A percentile compares a stretch with the other conserved stretches of the same genome.
These are phyloP conservation scores for Trichogramma pretiosum DNA, from an alignment of 1,140 invertebrate genomes.

Conservation along the genomic window DNA sequence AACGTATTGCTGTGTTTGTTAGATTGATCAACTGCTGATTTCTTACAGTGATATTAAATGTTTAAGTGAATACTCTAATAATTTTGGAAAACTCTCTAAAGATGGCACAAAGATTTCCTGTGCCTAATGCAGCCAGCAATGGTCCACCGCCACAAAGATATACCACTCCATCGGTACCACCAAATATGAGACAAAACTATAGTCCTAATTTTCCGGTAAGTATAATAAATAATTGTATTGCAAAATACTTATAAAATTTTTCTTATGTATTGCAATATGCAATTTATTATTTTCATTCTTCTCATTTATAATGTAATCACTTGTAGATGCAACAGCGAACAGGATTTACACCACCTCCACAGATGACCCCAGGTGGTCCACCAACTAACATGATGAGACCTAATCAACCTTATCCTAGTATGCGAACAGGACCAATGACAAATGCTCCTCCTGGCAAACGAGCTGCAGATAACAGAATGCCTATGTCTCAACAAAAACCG, in stretches of 20 bases:
- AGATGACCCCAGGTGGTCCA: conserved; percentile 43
- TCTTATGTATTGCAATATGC: conserved; percentile 1
- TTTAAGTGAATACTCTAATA: too few species aligned
- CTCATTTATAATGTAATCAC: too few species aligned
- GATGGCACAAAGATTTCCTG: conserved; percentile 57
- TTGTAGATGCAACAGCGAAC: conserved; percentile 45
- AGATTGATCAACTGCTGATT: too few species aligned
- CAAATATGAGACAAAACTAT: conserved; percentile 52
- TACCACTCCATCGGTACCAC: conserved; percentile 48
- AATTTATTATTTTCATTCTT: conserved; percentile 14
- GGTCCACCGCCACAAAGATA: conserved; percentile 53
- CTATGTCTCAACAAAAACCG: conserved; percentile 56
- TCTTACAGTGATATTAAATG: too few species aligned
- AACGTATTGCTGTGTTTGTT: too few species aligned
- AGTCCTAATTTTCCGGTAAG: conserved; percentile 54
- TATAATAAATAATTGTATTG: conserved; percentile 9
- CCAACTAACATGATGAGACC: conserved; percentile 52
- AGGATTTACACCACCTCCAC: conserved; percentile 48
- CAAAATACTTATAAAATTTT: neutral
- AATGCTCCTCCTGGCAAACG: conserved; percentile 51
- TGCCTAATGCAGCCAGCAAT: conserved; percentile 46
- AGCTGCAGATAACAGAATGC: conserved; percentile 51
- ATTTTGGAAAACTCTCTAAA: conserved; percentile 22
- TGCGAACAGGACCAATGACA: conserved; percentile 51
- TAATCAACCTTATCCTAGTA: conserved; percentile 49